Evolutionary conservation across 2,888 invertebrate genomes (phyloP).

Genomic region (Lepidocyrtoides sp.): DNA sequence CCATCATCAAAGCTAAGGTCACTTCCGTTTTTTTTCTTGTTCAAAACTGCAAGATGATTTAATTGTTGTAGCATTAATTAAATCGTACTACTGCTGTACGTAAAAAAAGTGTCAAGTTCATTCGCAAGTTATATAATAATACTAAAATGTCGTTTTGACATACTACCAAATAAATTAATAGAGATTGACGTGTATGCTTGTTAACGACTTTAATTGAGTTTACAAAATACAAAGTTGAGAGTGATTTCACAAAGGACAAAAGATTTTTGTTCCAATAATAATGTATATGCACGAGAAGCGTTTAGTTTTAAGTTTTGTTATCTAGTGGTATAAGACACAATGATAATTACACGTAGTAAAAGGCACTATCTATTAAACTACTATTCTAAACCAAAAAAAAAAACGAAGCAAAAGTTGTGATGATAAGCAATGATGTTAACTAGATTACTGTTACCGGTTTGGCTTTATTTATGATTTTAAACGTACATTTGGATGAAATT

Average conservation of each 20-base stretch:
- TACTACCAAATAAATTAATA: no score
- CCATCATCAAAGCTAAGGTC: conserved; percentile 22
- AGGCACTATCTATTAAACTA: neutral
- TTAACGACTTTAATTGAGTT: no score
- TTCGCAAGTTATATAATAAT: neutral
- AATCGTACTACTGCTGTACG: no score
- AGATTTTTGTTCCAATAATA: no score
- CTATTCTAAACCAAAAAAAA: neutral
- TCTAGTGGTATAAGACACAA: neutral
- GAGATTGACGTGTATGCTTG: neutral
- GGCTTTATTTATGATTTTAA: neutral
- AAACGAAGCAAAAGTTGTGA: conserved; percentile 44
- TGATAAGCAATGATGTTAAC: conserved; percentile 35
- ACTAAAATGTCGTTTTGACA: no score
- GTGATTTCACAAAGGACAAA: neutral
- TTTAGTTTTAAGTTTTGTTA: conserved; percentile 27
- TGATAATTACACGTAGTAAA: neutral
- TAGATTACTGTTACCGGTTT: conserved; percentile 25
- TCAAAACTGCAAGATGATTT: neutral
- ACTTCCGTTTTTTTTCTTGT: conserved; percentile 59
- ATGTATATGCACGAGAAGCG: neutral
- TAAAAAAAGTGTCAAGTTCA: conserved; percentile 38
- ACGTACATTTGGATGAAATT: no score
- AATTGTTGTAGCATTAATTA: no score
- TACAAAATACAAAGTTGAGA: no score